Conservation (phyloP, 2,888 invertebrate species). For the Apodemia duryi region DNA sequence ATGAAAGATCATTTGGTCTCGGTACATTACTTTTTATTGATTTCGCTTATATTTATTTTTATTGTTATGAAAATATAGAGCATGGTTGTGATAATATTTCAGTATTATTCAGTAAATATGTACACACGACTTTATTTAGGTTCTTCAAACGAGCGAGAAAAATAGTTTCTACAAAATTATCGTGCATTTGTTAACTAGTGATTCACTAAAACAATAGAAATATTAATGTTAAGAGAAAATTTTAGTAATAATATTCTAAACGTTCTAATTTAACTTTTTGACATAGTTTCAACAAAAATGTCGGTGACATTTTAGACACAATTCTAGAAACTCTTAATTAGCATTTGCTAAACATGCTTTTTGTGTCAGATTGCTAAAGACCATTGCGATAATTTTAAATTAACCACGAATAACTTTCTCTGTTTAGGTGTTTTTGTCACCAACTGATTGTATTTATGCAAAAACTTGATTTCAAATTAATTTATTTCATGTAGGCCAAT, state of each 20-base stretch:
- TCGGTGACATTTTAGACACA: neutral
- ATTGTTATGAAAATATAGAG: neutral
- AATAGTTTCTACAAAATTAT: slow-evolving; percentile 28
- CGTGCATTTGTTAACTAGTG: slow-evolving; percentile 26
- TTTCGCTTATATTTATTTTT: neutral
- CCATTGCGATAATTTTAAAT: slow-evolving; percentile 3
- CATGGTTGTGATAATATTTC: neutral
- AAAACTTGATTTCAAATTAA: neutral
- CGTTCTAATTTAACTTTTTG: slow-evolving; percentile 27
- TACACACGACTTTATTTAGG: neutral
- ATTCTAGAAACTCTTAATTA: slow-evolving; percentile 2
- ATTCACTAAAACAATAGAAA: slow-evolving; percentile 28
- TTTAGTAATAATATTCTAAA: slow-evolving; percentile 26
- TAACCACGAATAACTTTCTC: neutral
- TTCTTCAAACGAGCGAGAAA: slow-evolving; percentile 9
- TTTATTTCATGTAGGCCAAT: too few species aligned
- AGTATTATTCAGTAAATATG: neutral
- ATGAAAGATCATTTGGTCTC: slow-evolving; percentile 32
- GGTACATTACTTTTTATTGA: slow-evolving; percentile 7
- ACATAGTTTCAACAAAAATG: neutral
- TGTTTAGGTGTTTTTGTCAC: neutral
- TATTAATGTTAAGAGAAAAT: slow-evolving; percentile 22
- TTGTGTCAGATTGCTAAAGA: neutral
- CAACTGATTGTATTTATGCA: neutral
- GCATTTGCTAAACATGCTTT: neutral